A percentile compares a stretch with the other conserved stretches of the same genome.
Evolutionary conservation across 2,888 invertebrate species (phyloP).

Genomic region (Lypha dubia): DNA sequence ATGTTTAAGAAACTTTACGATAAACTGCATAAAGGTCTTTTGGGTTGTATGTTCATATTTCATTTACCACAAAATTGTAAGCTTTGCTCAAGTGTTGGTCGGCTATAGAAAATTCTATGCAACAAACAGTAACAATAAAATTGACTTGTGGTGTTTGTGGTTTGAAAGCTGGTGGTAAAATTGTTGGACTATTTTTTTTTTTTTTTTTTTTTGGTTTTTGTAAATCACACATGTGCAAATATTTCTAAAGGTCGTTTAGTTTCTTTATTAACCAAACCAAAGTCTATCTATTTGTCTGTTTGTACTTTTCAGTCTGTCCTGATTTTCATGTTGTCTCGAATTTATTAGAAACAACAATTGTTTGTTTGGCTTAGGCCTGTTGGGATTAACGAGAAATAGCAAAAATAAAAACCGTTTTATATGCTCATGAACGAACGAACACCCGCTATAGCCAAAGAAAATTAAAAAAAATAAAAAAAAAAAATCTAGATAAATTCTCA

Average conservation of each 20-base stretch:
- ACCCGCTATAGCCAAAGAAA: constrained; percentile 46
- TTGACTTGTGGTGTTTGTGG: constrained; percentile 61
- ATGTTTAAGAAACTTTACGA: constrained; percentile 57
- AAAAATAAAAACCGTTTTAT: background rate
- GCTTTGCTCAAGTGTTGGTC: constrained; percentile 46
- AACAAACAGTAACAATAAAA: constrained; percentile 49
- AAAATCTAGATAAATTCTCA: constrained; percentile 58
- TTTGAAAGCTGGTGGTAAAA: constrained; percentile 63
- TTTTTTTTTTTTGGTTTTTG: background rate
- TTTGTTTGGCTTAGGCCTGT: constrained; percentile 62
- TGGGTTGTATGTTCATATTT: constrained; percentile 64
- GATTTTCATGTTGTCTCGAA: constrained; percentile 62
- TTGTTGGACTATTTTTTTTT: constrained; percentile 8
- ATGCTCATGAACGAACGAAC: constrained; percentile 37
- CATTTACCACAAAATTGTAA: constrained; percentile 59
- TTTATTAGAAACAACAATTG: constrained; percentile 68
- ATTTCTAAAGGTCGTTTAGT: constrained; percentile 73
- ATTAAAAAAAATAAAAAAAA: background rate
- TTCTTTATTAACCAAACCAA: constrained; percentile 57
- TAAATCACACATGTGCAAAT: constrained; percentile 69
- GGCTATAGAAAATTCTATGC: constrained; percentile 36
- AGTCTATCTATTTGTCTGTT: constrained; percentile 16
- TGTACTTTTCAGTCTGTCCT: constrained; percentile 22
- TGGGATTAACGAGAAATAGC: constrained; percentile 22
- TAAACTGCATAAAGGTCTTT: constrained; percentile 67